Evolutionary conservation across 2,888 invertebrate genomes (phyloP).

Genomic region (Eupsilia transversa): DNA sequence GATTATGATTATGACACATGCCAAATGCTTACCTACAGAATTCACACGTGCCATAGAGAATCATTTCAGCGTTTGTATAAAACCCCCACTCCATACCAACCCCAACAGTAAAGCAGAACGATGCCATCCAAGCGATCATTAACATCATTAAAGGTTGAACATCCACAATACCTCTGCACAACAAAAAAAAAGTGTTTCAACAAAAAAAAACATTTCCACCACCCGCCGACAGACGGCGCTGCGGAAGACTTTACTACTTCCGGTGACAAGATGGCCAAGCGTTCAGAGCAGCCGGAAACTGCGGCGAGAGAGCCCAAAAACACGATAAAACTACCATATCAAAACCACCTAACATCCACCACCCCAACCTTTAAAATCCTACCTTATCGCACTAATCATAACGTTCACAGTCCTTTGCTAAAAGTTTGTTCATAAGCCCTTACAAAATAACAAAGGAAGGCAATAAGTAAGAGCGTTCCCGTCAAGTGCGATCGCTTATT

Average conservation of each 20-base stretch:
- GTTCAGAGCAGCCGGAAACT: slow-evolving; percentile 86
- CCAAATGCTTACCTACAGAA: background rate
- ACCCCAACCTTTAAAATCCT: slow-evolving; percentile 2
- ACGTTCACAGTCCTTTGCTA: slow-evolving; percentile 11
- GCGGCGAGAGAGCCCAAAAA: slow-evolving; percentile 81
- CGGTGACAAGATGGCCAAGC: slow-evolving; percentile 88
- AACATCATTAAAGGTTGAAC: slow-evolving; percentile 58
- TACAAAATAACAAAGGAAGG: slow-evolving; percentile 70
- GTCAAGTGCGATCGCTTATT: slow-evolving; percentile 87
- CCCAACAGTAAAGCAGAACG: slow-evolving; percentile 22
- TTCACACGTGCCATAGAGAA: too few species aligned
- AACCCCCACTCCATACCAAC: background rate
- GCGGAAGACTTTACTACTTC: slow-evolving; percentile 91
- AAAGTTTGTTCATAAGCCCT: slow-evolving; percentile 33
- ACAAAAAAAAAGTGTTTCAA: slow-evolving; percentile 73
- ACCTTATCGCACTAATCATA: rapidly evolving
- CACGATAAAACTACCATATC: slow-evolving; percentile 73
- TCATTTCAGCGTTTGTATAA: background rate
- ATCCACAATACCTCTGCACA: slow-evolving; percentile 59
- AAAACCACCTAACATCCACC: slow-evolving; percentile 51
- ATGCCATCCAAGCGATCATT: slow-evolving; percentile 47
- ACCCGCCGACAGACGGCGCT: slow-evolving; percentile 80
- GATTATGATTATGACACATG: background rate
- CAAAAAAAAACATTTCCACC: slow-evolving; percentile 77
- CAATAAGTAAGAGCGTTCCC: slow-evolving; percentile 80